phyloP scores from a whole-genome alignment of 2,113 vertebrate species.

The Misgurnus anguillicaudatus region DNA sequence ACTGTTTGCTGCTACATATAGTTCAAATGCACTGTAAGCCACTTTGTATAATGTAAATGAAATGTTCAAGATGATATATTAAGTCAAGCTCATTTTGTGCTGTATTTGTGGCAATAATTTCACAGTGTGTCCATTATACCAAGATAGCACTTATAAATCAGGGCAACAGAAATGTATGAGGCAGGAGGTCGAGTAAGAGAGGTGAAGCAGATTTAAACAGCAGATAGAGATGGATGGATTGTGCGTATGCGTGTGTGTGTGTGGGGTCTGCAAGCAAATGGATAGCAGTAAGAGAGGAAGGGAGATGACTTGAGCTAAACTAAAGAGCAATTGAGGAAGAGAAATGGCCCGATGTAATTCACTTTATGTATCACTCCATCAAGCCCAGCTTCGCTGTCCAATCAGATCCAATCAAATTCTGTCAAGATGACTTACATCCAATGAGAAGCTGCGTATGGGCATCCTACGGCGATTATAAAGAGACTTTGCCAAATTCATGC shows the following conservation, averaged over 20 bases:
- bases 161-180: constrained; percentile 27
- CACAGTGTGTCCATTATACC: constrained; percentile 64
- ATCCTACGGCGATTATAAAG: constrained; percentile 4
- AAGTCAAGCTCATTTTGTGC: not conserved
- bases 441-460: not conserved
- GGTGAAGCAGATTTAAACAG: constrained; percentile 30
- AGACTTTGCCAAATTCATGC: not conserved
- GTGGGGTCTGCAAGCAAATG: not conserved
- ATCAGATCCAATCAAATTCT: constrained; percentile 32
- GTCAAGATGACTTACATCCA: constrained; percentile 21
- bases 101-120: constrained; percentile 42
- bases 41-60: not conserved
- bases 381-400: constrained; percentile 5
- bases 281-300: constrained; percentile 26
- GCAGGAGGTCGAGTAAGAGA: not conserved
- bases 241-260: not conserved
- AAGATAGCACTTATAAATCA: constrained; percentile 65
- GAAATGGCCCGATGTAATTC: constrained; percentile 46
- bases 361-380: constrained; percentile 47
- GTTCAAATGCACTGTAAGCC: no score
- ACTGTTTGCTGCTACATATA: no score
- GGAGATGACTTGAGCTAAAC: constrained; percentile 27
- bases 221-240: constrained; percentile 39
- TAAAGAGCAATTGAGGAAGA: constrained; percentile 46
- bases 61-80: not conserved